Base-by-base conservation (phyloP, 2,113 vertebrate species). In the Ursus arctos region DNA sequence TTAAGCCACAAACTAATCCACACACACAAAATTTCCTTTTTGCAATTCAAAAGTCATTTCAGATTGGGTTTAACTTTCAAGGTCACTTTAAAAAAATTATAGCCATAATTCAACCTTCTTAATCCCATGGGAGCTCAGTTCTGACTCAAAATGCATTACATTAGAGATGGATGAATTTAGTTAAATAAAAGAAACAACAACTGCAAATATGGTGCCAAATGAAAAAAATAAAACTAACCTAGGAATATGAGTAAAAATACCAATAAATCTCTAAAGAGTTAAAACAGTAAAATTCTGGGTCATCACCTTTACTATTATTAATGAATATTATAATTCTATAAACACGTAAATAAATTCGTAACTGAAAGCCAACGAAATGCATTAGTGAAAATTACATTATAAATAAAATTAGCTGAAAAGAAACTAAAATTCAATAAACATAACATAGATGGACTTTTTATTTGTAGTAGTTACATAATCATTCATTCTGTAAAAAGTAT, bases 61-160 rank as follows among this genome's bases (percentile, higher is more conserved):
- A 72, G 51, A 67, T 67, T 86, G 49, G 12, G 24, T 61, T 94
- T 82, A 98, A 91, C 55, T 96, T 97, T 96, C 95, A 97, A 94
- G 96, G 91, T 77, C 77, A 93, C 26, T 92, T 97, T 69, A 91
- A 84, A 92, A 26, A 94, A 97, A 95, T 94, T 94, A 74, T 88
- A 86, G 89, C 15, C 28, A 91, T 83, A 95, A 97, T 93, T 94
- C 79, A 95, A 18, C 74, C 51, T 97, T 89, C 85, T 94, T 91
- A 95, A 95, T 86, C 88, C 49, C 53, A 93, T 47, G 59, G 81
- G 43, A 93, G 6, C 28, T 97, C 82, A 91, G 15, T 82, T 91
- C 36, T 95, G 95, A 97, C 85, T 96, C 91, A 98, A 97, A 95
- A 96, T 97, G 88, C 91, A 97, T 97, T 82, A 97, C 95, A 95